Evolutionary conservation across 2,797 vertebrate species (phyloP), one percentile per base, ranked within the genome.

Genomic region (Melanogrammus aeglefinus): DNA sequence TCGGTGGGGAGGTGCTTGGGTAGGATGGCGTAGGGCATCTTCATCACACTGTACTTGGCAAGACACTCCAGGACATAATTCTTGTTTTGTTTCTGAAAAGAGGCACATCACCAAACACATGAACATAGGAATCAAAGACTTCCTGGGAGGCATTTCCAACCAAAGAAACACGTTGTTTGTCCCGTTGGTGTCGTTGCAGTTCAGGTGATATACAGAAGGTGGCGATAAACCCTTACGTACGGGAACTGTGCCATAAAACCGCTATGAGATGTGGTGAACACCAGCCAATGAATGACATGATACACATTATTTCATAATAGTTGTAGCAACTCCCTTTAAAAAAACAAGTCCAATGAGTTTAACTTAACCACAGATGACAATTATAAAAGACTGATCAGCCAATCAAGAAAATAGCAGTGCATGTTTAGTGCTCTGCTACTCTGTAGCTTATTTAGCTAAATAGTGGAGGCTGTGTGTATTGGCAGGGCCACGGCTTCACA

Each of bases 21-120:
- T 7, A 86, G 88, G 86, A 97, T 96, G 57, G 91, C 91, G 63
- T 97, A 98, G 0, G 97, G 97, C 94, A 97, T 96, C 86, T 92
- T 94, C 81, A 92, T 81, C 71, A 96, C 96, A 2, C 88, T 93
- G 86, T 94, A 98, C 57, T 83, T 85, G 4, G 95, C 95, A 76
- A 95, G 85, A 63, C 97, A 98, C 83, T 96, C 96, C 76, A 98
- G 89, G 76, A 93, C 90, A 27, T 94, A 94, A 0, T 91, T 92
- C 79, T 95, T 96, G 78, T 95, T 94, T 3, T 94, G 72, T 66
- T 86, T 92, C 97, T 97, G 90, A 82, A 70, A 33, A 27, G 73
- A 69, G 73, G 0, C 1, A 41, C 10, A 8, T 51, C 76, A 74
- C 0, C 24, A 63, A 9, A 47, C 80, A 70, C 6, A 57, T 57